Evolutionary conservation across 2,113 vertebrate species (phyloP), one percentile per base, ranked within the genome.

Genomic region (Rutilus rutilus): DNA sequence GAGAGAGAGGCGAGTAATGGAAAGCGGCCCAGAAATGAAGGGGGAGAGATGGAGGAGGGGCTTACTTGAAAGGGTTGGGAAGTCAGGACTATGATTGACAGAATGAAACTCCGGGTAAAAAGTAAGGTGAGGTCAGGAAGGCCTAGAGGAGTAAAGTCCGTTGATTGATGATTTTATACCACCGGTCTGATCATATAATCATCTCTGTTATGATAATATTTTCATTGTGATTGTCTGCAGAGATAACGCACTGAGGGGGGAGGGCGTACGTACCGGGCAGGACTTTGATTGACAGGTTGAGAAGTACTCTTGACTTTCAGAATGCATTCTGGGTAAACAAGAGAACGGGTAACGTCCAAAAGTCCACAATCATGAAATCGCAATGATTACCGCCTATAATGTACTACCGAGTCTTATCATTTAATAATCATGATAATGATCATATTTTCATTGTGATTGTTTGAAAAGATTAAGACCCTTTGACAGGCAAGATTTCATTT

Each of bases 401-500:
- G 23, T 36, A 59, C 52, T 23, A 23, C 21, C 10, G 36, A 39
- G 77, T 8, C 77, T 60, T 42, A 79, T 62, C 54, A 17, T 42
- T 4, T 39, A 54, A 77, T 77, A 47, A 76, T 77, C 47, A 52
- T 60, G 17, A 69, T 52, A 54, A 71, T 21, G 45, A 54, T 69
- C 19, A 57, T 82, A 64, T 82, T 82, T 69, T 82, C 2, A 52
- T n/a, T 39, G 19, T n/a, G 80, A 83, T 57, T 39, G 12, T 71
- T 47, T 52, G 36, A 69, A 54, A 52, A 36, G 67, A 83, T 42
- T 73, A 57, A 57, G 45, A 39, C 27, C 30, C 30, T 83, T 84
- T 91, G 92, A 89, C 92, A 93, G 90, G 60, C 9, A 57, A 36
- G 81, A 83, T 73, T 83, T 83, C 47, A 59, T 83, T 83, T 73